Base-by-base conservation (phyloP, 2,113 vertebrate species). In the Embiotoca jacksoni region DNA sequence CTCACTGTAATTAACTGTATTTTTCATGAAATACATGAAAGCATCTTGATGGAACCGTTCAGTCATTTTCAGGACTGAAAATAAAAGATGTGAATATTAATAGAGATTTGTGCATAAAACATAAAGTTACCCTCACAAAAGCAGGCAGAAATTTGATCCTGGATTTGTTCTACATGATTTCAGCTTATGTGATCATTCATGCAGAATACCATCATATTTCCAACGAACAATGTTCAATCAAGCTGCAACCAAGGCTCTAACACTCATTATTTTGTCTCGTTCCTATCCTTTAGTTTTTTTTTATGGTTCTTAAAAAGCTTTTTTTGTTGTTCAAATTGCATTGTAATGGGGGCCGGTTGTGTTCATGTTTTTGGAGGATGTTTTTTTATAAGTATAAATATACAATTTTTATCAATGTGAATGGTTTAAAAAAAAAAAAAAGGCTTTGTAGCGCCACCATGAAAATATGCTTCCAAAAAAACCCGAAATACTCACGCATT, bases 91-190 rank as follows among this genome's bases (percentile, higher is more conserved):
- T 67, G 49, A 60, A 75, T 57, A 36, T 46, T 63, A 63, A 57
- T 35, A 6, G 33, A 31, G 13, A 62, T 72, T 72, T 74, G 31
- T 76, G 56, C 50, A 68, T 41, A 60, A 77, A 74, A 76, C 44
- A 60, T 62, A 60, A 46, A 23, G 37, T 78, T 68, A 32, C 7
- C 15, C 65, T 59, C 65, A 57, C 56, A 58, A 52, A 47, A 75
- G 50, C n/a, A 59, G 13, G 15, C 31, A 5, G 13, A 47, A 75
- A 65, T 86, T 35, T 46, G 39, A 74, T 63, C 62, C 36, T 58
- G 47, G 36, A 69, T 91, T 81, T 84, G 57, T 78, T 69, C 32
- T 54, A 53, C 57, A 74, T 57, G 77, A 83, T 47, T 78, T 71
- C 62, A 64, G 50, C 44, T 70, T 57, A 60, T 39, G 60, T 60